These are phyloP conservation scores for Geodia barretti DNA, from an alignment of 37 sponge, comb jelly and placozoan genomes.

Conservation along the genomic window DNA sequence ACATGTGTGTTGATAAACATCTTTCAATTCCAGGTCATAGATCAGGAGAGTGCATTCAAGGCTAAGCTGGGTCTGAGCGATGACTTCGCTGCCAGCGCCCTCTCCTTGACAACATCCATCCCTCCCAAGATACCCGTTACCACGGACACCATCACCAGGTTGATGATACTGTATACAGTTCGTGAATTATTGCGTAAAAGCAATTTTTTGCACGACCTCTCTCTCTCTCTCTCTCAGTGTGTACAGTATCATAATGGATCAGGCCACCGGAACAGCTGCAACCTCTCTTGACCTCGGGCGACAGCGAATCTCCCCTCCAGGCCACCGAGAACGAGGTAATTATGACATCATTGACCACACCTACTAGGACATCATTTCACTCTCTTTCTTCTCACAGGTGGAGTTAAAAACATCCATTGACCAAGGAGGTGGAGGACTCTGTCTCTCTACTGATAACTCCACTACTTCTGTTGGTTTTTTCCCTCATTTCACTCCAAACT, in stretches of 20 bases:
- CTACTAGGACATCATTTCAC: no score
- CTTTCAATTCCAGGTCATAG: conserved; percentile 41
- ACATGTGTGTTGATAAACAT: no score
- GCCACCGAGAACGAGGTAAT: neutral
- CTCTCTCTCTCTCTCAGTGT: conserved; percentile 25
- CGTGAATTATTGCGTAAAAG: no score
- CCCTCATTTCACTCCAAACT: neutral
- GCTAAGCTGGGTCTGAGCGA: neutral
- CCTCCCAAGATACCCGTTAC: neutral
- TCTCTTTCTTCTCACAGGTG: no score
- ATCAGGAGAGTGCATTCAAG: conserved; percentile 42
- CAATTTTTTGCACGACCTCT: no score
- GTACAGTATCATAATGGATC: conserved; percentile 57
- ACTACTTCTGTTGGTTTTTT: no score
- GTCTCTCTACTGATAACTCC: neutral
- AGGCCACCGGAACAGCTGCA: neutral
- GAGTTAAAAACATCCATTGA: neutral
- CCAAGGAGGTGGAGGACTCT: neutral
- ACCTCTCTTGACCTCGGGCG: neutral
- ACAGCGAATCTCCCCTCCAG: neutral
- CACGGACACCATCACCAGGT: conserved; percentile 22
- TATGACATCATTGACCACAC: neutral
- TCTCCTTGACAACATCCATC: neutral
- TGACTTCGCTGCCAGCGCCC: neutral
- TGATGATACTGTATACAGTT: no score